Conservation (phyloP, 2,113 vertebrate genomes). For the Desmodus rotundus region DNA sequence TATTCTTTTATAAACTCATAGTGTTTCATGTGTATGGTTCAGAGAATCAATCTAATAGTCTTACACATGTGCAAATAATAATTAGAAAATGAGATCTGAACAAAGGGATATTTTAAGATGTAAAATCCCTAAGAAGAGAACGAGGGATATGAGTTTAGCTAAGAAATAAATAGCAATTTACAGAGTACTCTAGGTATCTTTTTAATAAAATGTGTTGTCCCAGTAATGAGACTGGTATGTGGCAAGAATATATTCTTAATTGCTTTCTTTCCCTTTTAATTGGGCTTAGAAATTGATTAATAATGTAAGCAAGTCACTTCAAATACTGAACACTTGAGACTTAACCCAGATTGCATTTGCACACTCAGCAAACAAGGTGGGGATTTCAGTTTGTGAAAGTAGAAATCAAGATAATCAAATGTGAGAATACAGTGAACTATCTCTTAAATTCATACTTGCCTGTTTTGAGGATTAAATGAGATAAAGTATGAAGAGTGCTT, state of each 20-base stretch:
- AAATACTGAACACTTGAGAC: constrained; percentile 14
- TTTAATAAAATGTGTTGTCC: constrained; percentile 53
- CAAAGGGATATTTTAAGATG: background rate
- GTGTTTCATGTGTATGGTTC: background rate
- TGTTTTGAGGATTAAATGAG: background rate
- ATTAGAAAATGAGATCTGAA: background rate
- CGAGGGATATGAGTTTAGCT: background rate
- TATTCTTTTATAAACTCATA: background rate
- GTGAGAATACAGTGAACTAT: background rate
- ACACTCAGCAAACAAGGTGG: background rate
- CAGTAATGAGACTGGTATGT: constrained; percentile 38
- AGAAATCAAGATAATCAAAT: background rate
- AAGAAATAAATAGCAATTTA: constrained; percentile 21
- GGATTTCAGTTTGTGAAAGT: background rate
- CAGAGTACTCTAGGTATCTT: background rate
- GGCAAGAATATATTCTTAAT: constrained; percentile 37
- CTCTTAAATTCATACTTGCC: background rate
- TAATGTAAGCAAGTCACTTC: constrained; percentile 34
- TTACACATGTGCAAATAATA: background rate
- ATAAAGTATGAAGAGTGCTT: background rate
- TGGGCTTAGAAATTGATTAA: constrained; percentile 39
- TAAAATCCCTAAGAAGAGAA: background rate
- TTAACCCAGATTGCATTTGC: background rate
- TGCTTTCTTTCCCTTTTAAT: constrained; percentile 45
- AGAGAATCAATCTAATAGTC: background rate